Conservation (phyloP, 2,797 vertebrate species). For the Cynodonichthys magdalenae region DNA sequence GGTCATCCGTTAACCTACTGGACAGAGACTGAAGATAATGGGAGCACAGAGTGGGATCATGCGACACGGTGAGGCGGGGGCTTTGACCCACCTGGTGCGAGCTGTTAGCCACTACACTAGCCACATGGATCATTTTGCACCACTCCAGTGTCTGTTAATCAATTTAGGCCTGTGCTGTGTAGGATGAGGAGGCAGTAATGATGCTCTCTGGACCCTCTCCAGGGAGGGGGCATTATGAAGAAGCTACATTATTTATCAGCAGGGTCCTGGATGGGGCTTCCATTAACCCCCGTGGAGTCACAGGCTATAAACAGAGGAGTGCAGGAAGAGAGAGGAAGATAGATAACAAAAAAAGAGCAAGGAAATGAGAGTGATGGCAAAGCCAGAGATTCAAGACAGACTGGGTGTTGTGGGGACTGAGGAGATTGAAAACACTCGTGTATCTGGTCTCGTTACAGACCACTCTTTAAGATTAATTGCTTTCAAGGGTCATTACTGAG, state of each 20-base stretch:
- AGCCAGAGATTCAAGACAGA: conserved; percentile 47
- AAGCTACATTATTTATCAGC: conserved; percentile 99
- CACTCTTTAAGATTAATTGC: conserved; percentile 47
- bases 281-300: conserved; percentile 92
- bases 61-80: conserved; percentile 85
- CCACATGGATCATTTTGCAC: conserved; percentile 98
- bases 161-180: conserved; percentile 94
- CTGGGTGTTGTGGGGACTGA: conserved; percentile 37
- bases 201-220: conserved; percentile 94
- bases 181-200: conserved; percentile 98
- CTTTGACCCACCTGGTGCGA: conserved; percentile 70
- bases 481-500: conserved; percentile 45
- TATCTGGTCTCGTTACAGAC: conserved; percentile 41
- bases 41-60: conserved; percentile 85
- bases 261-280: conserved; percentile 91
- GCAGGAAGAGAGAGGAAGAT: conserved; percentile 66
- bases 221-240: conserved; percentile 93
- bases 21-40: conserved; percentile 67
- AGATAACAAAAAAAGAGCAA: conserved; percentile 52
- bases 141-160: conserved; percentile 97
- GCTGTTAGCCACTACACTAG: conserved; percentile 82
- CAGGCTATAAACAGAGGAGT: conserved; percentile 80
- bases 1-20: conserved; percentile 61
- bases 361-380: conserved; percentile 54
- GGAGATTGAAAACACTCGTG: conserved; percentile 29